These are phyloP conservation scores for Baryphthengus martii DNA, from an alignment of 2,113 vertebrate species.

Conservation along the genomic window DNA sequence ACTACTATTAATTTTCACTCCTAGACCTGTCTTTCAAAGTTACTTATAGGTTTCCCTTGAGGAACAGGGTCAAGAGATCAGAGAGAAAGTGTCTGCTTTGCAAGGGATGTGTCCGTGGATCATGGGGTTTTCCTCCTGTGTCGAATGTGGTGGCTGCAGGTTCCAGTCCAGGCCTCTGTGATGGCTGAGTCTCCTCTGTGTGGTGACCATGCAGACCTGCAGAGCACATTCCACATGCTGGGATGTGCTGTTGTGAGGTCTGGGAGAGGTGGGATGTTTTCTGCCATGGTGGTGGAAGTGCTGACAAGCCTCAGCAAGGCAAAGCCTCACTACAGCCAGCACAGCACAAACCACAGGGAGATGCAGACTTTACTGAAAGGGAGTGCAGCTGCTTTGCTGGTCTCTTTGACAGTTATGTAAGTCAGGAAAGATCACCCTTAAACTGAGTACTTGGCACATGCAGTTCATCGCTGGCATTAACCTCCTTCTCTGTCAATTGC, in stretches of 20 bases:
- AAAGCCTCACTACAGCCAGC: accelerated
- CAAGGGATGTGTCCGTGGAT: background rate
- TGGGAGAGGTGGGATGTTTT: background rate
- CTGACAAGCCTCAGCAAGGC: background rate
- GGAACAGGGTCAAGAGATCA: background rate
- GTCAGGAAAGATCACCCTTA: background rate
- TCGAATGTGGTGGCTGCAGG: background rate
- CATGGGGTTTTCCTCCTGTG: background rate
- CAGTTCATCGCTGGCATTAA: background rate
- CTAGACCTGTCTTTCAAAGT: background rate
- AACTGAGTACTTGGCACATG: background rate
- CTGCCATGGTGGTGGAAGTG: background rate
- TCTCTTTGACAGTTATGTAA: background rate
- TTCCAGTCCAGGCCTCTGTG: accelerated
- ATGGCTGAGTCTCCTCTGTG: background rate
- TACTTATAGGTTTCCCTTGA: background rate
- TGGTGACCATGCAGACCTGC: background rate
- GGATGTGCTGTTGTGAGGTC: background rate
- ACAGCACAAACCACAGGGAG: accelerated
- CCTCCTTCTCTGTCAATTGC: background rate
- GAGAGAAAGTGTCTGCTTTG: background rate
- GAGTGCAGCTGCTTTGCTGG: background rate
- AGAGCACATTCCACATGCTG: background rate
- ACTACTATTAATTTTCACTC: background rate
- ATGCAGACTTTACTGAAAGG: background rate